Conservation (phyloP, 2,888 invertebrate genomes). For the Conomelus anceps region DNA sequence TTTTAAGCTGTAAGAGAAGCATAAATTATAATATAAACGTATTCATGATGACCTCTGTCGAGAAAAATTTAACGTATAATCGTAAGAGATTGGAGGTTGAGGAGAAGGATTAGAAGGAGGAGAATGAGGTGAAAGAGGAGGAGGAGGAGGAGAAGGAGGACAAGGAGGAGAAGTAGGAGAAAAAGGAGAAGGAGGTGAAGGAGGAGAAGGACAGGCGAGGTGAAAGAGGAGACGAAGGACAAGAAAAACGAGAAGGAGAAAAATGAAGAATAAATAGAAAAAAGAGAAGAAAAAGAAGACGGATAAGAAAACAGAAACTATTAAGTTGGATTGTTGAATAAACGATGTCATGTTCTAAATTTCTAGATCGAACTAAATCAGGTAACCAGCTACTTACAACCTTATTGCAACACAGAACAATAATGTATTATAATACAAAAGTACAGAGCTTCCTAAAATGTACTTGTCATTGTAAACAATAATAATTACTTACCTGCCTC, state of each 20-base stretch:
- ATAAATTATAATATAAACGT: conserved; percentile 19
- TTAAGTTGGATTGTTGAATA: no score
- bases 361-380: no score
- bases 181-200: not conserved
- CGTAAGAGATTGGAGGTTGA: not conserved
- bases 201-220: not conserved
- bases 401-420: no score
- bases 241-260: not conserved
- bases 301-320: conserved; percentile 26
- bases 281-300: not conserved
- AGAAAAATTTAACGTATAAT: not conserved
- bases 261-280: conserved; percentile 3
- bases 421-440: no score
- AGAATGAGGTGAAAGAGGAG: not conserved
- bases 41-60: no score
- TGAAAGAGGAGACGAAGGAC: not conserved
- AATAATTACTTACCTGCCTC: no score
- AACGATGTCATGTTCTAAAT: no score
- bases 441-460: no score
- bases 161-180: not conserved
- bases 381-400: no score
- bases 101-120: not conserved
- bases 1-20: no score
- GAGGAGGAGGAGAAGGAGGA: not conserved
- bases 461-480: no score